A percentile compares a stretch with the other conserved stretches of the same genome.
phyloP scores from a whole-genome alignment of 1,140 invertebrate species.

The Fopius arisanus region DNA sequence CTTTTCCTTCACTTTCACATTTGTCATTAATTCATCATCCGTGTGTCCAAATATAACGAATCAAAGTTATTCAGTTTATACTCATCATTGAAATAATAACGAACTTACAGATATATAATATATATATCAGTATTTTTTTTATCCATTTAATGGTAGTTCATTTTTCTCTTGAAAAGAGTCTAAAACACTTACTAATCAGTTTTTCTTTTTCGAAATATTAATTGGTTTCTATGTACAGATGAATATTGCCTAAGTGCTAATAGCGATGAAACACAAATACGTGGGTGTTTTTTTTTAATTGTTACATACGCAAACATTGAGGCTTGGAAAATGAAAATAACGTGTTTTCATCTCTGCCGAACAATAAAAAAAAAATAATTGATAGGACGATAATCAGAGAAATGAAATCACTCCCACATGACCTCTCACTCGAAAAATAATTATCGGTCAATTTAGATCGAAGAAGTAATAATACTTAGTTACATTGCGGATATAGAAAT shows the following conservation, averaged over 20 bases:
- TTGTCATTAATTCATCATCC: conserved; percentile 26
- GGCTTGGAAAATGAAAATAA: background rate
- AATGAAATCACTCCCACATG: background rate
- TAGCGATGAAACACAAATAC: conserved; percentile 45
- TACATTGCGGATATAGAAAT: conserved; percentile 27
- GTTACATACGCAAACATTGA: conserved; percentile 5
- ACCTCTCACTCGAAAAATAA: conserved; percentile 9
- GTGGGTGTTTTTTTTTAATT: conserved; percentile 6
- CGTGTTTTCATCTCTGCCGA: conserved; percentile 9
- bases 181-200: conserved; percentile 53
- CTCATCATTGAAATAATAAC: conserved; percentile 50
- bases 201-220: conserved; percentile 43
- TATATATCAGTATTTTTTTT: conserved; percentile 36
- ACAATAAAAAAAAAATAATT: conserved; percentile 13
- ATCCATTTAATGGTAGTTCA: conserved; percentile 35
- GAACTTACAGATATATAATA: conserved; percentile 38
- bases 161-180: conserved; percentile 38
- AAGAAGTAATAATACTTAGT: conserved; percentile 35
- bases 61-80: conserved; percentile 28
- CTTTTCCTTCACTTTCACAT: conserved; percentile 36
- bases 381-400: conserved; percentile 16
- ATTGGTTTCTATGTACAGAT: conserved; percentile 58
- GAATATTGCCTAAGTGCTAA: conserved; percentile 44
- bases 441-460: conserved; percentile 4
- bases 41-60: conserved; percentile 36